Percentiles rank a stretch among this genome's conserved stretches.
Conservation (phyloP, 2,797 vertebrate genomes). For the Miichthys miiuy region DNA sequence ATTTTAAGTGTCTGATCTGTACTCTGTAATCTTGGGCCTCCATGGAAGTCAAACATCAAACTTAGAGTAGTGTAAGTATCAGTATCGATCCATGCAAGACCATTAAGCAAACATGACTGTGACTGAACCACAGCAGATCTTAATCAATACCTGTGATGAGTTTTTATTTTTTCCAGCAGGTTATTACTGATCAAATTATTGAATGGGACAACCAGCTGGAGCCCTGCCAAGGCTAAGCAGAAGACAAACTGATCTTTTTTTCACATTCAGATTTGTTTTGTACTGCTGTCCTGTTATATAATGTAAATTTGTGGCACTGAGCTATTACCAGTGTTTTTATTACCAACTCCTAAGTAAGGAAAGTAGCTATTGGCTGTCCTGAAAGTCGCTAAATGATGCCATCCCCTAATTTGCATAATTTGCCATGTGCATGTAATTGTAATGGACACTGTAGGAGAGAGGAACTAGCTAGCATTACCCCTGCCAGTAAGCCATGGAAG, state of each 20-base stretch:
- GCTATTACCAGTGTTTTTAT: neutral
- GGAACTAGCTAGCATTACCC: too few relatives aligned
- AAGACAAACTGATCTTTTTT: neutral
- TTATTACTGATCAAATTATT: conserved; percentile 20
- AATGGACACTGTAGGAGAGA: too few relatives aligned
- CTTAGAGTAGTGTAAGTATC: neutral
- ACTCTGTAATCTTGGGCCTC: neutral
- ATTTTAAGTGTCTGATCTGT: neutral
- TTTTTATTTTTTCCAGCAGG: neutral
- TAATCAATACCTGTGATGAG: conserved; percentile 22
- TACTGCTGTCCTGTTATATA: neutral
- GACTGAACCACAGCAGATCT: conserved; percentile 1
- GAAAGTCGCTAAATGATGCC: too few relatives aligned
- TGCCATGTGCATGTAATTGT: too few relatives aligned
- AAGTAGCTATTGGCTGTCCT: too few relatives aligned
- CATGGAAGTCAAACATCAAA: neutral
- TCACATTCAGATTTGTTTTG: conserved; percentile 1
- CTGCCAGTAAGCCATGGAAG: too few relatives aligned
- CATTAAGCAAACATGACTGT: neutral
- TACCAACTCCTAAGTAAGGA: too few relatives aligned
- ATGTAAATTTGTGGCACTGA: neutral
- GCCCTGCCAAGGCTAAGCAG: conserved; percentile 14
- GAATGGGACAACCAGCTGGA: conserved; percentile 52
- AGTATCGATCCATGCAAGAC: conserved; percentile 9
- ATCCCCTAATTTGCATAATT: too few relatives aligned